Evolutionary conservation across 2,113 vertebrate genomes (phyloP), one percentile per base, ranked within the genome.

Genomic region (Atlantisia rogersi): DNA sequence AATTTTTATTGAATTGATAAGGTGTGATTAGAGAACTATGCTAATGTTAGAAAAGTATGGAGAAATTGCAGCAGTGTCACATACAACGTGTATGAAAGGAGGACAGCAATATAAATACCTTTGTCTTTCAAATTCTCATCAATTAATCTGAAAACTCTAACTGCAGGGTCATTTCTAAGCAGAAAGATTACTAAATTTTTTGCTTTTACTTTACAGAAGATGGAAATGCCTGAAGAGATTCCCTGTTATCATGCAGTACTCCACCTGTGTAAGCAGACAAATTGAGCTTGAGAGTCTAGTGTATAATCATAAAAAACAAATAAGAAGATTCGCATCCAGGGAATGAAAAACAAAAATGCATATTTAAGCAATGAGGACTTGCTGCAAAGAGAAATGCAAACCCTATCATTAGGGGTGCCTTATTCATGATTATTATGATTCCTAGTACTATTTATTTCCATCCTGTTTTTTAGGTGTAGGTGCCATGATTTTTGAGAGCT

Each of bases 221-320:
- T 5, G 46, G 25, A 90, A 77, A 46, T 88, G 46, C 37, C 87
- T 37, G n/a, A 88, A 74, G 75, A 85, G 28, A 42, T 63, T 59
- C 88, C 39, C 9, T 70, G 25, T 24, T 92, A 50, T 39, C 46
- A 35, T 11, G 6, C 32, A 28, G 25, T 11, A 42, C 29, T 90
- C 60, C 55, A 55, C 81, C 46, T 77, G 46, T 81, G 68, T 77
- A 91, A 95, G 50, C 77, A 93, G 39, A 25, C 29, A 94, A 89
- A 82, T 11, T 85, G 63, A 82, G 35, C 32, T 82, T 9, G 2
- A 48, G 19, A 88, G 21, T 10, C 13, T 79, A 80, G 11, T 15
- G 17, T 79, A 59, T 70, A 92, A 62, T 91, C 86, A 65, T 7
- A 40, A 62, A 84, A 62, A 65, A 32, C 22, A 91, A 91, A 67